A percentile compares a stretch with the other conserved stretches of the same genome.
These are phyloP conservation scores for Meleagris gallopavo DNA, from an alignment of 2,113 vertebrate genomes.

Conservation along the genomic window DNA sequence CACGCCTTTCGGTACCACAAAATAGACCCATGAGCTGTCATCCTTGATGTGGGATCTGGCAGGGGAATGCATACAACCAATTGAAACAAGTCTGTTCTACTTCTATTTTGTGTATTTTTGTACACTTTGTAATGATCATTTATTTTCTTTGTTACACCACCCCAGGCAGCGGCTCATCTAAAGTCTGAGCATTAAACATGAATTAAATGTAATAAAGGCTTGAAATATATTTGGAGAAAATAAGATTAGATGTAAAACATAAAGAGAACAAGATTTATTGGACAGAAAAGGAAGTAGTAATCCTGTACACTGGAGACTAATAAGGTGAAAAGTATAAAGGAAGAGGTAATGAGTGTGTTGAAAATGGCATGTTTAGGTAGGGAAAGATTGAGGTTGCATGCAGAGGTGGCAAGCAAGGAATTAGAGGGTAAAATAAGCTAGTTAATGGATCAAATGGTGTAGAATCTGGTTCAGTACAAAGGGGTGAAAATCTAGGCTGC, in stretches of 20 bases:
- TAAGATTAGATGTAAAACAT: conserved; percentile 47
- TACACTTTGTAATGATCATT: conserved; percentile 5
- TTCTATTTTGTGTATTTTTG: not conserved
- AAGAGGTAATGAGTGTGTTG: not conserved
- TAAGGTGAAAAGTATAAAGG: conserved; percentile 15
- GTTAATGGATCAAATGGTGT: conserved; percentile 43
- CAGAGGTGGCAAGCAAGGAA: not conserved
- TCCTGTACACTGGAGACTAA: not conserved
- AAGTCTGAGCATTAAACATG: conserved; percentile 14
- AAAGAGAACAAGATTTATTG: conserved; percentile 23
- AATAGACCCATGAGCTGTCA: not conserved
- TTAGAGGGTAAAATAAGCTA: conserved; percentile 41
- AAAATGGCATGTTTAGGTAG: not conserved
- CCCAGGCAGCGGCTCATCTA: not conserved
- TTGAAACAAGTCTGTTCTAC: not conserved
- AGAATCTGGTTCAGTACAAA: conserved; percentile 48
- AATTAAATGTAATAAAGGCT: conserved; percentile 35
- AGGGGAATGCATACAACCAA: not conserved
- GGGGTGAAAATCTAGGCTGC: conserved; percentile 31
- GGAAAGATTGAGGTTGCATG: not conserved
- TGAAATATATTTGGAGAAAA: conserved; percentile 9
- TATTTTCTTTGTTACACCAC: conserved; percentile 8
- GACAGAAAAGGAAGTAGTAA: conserved; percentile 25
- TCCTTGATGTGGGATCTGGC: not conserved
- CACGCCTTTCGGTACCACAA: not conserved